These are phyloP conservation scores for Hyppa rectilinea DNA, from an alignment of 2,888 invertebrate species.

Conservation along the genomic window DNA sequence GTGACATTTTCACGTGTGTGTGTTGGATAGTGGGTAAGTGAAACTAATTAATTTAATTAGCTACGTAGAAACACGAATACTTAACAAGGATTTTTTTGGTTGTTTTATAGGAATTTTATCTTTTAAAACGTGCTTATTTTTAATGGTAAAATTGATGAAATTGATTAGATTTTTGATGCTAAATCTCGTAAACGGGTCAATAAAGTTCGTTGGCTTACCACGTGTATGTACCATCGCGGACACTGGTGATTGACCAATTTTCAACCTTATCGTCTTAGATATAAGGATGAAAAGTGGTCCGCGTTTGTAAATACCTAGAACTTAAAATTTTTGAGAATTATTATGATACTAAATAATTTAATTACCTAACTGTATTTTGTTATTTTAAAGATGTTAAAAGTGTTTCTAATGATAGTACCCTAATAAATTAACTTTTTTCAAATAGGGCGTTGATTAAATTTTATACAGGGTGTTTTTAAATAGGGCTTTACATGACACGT, in stretches of 20 bases:
- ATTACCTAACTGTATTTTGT: not conserved
- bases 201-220: not conserved
- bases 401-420: not conserved
- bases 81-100: not conserved
- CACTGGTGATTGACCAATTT: no score
- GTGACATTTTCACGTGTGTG: conserved; percentile 9
- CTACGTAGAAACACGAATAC: not conserved
- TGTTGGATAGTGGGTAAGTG: conserved; percentile 33
- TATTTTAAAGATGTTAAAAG: not conserved
- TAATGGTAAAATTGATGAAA: not conserved
- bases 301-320: no score
- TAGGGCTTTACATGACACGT: not conserved
- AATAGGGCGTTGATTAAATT: no score
- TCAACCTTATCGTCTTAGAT: no score
- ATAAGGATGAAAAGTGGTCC: no score
- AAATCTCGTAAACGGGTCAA: not conserved
- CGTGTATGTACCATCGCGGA: no score
- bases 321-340: not conserved
- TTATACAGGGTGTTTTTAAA: not conserved
- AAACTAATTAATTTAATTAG: not conserved
- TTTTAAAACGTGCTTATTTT: not conserved
- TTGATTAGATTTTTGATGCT: not conserved
- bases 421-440: not conserved
- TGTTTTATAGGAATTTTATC: not conserved
- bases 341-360: not conserved